Evolutionary conservation across 2,888 invertebrate species (phyloP).

Genomic region (Sialis fuliginosa): DNA sequence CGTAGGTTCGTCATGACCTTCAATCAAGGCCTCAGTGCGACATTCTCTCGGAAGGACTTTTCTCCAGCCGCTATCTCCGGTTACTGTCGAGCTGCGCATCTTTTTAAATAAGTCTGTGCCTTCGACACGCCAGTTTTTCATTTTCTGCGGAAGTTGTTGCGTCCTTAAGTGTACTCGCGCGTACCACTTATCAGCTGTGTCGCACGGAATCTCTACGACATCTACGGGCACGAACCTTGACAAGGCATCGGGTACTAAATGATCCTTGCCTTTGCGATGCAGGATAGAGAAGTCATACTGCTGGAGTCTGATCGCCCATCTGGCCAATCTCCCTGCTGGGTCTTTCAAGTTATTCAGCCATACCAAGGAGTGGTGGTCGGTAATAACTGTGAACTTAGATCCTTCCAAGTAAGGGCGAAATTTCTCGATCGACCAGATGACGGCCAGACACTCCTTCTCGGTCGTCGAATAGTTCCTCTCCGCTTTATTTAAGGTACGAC

Average conservation of each 20-base stretch:
- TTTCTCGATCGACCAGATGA: background rate
- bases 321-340: constrained; percentile 10
- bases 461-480: background rate
- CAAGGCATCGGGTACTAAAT: constrained; percentile 9
- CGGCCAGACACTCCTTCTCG: background rate
- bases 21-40: background rate
- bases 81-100: background rate
- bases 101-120: background rate
- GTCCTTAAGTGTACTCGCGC: background rate
- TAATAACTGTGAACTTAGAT: background rate
- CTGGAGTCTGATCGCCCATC: constrained; percentile 9
- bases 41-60: constrained; percentile 6
- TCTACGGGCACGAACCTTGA: constrained; percentile 1
- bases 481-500: background rate
- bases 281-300: constrained; percentile 9
- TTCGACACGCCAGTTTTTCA: constrained; percentile 5
- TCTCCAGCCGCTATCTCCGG: constrained; percentile 6
- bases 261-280: constrained; percentile 8
- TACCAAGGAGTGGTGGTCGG: background rate
- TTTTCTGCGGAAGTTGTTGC: background rate
- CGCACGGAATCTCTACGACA: background rate
- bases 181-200: constrained; percentile 1
- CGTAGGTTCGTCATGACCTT: constrained; percentile 7
- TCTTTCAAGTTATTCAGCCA: constrained; percentile 12
- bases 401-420: background rate